A percentile compares a stretch with the other conserved stretches of the same genome.
These are phyloP conservation scores for Loris lydekkerianus DNA, from an alignment of 2,797 vertebrate genomes.

Conservation along the genomic window DNA sequence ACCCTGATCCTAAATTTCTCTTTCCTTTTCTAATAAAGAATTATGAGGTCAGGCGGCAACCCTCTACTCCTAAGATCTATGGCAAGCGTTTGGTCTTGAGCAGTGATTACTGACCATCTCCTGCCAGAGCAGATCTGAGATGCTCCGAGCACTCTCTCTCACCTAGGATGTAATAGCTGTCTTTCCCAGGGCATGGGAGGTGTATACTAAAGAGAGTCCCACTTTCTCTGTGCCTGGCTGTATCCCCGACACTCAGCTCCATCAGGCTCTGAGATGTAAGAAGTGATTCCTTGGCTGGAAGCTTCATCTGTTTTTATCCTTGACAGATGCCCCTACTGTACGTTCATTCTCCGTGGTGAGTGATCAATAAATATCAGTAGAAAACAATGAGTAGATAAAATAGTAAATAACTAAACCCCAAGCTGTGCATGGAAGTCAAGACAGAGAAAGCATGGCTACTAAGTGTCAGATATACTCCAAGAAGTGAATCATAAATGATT, in stretches of 20 bases:
- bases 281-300: fast-evolving
- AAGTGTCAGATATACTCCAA: background rate
- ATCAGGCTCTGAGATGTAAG: fast-evolving
- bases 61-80: background rate
- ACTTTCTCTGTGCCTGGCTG: fast-evolving
- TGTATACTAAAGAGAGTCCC: fast-evolving
- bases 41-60: background rate
- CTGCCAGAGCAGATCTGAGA: fast-evolving
- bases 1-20: background rate
- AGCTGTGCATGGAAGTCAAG: fast-evolving
- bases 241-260: fast-evolving
- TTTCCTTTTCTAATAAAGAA: background rate
- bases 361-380: background rate
- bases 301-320: background rate
- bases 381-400: background rate
- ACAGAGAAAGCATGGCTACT: fast-evolving
- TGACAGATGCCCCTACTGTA: background rate
- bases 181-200: background rate
- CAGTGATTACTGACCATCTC: background rate
- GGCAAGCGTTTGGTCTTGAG: fast-evolving
- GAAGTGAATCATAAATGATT: background rate
- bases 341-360: fast-evolving
- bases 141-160: too few relatives aligned
- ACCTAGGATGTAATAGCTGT: fast-evolving
- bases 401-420: background rate